These are phyloP conservation scores for Platichthys flesus DNA, from an alignment of 2,113 vertebrate genomes.

Conservation along the genomic window DNA sequence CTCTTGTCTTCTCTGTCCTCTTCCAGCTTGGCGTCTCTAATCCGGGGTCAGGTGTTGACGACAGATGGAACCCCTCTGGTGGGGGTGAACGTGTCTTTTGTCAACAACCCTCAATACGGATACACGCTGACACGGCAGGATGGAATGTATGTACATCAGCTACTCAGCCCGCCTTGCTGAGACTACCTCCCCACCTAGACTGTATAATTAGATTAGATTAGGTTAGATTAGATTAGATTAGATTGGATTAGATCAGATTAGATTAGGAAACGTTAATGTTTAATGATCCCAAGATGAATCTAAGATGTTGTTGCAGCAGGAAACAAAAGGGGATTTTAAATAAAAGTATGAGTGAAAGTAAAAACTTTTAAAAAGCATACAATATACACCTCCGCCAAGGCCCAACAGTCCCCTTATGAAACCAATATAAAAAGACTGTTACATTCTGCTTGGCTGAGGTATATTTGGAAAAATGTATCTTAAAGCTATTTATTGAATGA, in stretches of 20 bases:
- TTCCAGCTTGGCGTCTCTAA: slow-evolving; percentile 92
- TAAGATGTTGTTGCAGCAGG: slow-evolving; percentile 5
- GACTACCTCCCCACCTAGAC: slow-evolving; percentile 64
- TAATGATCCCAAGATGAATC: slow-evolving; percentile 37
- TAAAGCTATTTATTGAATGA: too few species aligned
- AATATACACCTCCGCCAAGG: background rate
- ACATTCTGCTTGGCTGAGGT: too few species aligned
- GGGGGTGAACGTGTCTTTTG: slow-evolving; percentile 98
- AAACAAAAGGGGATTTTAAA: slow-evolving; percentile 34
- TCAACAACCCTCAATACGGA: slow-evolving; percentile 97
- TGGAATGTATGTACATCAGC: slow-evolving; percentile 92
- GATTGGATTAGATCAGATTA: slow-evolving; percentile 53
- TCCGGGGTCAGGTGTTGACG: slow-evolving; percentile 97
- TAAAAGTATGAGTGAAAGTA: slow-evolving; percentile 13
- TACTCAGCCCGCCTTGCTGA: slow-evolving; percentile 52
- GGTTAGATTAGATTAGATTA: slow-evolving; percentile 52
- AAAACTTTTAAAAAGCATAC: too few species aligned
- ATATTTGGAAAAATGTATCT: too few species aligned
- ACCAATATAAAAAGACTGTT: too few species aligned
- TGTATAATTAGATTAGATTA: slow-evolving; percentile 41
- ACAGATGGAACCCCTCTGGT: slow-evolving; percentile 97
- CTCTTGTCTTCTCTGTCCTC: slow-evolving; percentile 68
- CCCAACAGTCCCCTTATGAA: too few species aligned
- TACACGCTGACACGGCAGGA: slow-evolving; percentile 98
- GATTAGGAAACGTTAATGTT: slow-evolving; percentile 21